Evolutionary conservation across 2,797 vertebrate species (phyloP), one percentile per base, ranked within the genome.

Genomic region (Cossypha polioptera): DNA sequence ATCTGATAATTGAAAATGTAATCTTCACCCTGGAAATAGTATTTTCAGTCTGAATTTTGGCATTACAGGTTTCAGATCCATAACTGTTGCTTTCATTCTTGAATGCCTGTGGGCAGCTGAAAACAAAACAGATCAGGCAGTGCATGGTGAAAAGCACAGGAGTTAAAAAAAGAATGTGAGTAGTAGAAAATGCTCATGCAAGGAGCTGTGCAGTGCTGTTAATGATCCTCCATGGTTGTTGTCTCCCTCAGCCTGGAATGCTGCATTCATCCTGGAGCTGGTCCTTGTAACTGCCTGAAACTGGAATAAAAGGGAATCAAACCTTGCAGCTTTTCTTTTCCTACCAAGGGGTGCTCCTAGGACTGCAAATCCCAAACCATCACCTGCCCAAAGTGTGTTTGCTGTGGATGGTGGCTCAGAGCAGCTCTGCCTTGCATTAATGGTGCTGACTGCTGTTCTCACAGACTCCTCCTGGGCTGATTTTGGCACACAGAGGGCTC

Each of bases 371-470:
- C 57, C 45, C 75, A 25, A 33, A 20, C 15, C 47, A 35, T 13
- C 67, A 26, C 24, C 31, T 73, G 63, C 33, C 35, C 54, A 7
- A 15, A 28, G 69, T 5, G 28, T 1, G 0, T 57, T 67, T 77
- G 68, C 54, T 2, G 1, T 28, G 58, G 4, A 10, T 58, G 10
- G 2, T 8, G 55, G 36, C 68, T 88, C 13, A 12, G 61, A 40
- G 26, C 0, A 0, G 18, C 21, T 47, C 50, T 79, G 78, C n/a
- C 31, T 33, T 62, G 54, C 16, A 7, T n/a, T 66, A 38, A 13
- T 4, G 29, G 51, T 2, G 1, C 25, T 62, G 69, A 5, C 31
- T 65, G 42, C 2, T 0, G 6, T 17, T 48, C 9, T 0, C 54
- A 22, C 2, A 24, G 57, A 3, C 33, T 22, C 25, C 77, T 71